Conservation (phyloP, 1,140 invertebrate species). For the Eriosoma lanigerum region DNA sequence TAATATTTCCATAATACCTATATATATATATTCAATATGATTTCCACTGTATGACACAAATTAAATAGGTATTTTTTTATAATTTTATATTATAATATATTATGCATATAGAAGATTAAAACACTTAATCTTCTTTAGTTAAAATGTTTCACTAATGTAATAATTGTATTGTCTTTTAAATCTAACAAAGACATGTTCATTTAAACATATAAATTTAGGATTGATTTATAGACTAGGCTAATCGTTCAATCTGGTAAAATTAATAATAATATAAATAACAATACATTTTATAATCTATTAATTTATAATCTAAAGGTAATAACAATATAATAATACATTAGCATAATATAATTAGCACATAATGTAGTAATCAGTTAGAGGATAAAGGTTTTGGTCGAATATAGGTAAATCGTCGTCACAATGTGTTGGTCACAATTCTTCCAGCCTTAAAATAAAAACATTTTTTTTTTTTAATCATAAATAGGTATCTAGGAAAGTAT, state of each 20-base stretch:
- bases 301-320: conserved; percentile 45
- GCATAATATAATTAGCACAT: conserved; percentile 18
- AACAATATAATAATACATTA: conserved; percentile 45
- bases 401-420: conserved; percentile 31
- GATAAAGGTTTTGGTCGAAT: conserved; percentile 31
- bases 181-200: background rate
- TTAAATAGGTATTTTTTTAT: background rate
- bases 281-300: conserved; percentile 38
- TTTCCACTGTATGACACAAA: too few species aligned
- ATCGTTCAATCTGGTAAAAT: background rate
- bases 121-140: background rate
- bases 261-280: conserved; percentile 22
- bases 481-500: background rate
- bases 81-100: too few species aligned
- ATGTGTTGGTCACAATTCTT: background rate
- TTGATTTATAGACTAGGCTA: background rate
- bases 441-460: background rate
- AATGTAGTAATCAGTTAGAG: conserved; percentile 23
- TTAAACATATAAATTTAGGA: background rate
- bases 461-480: background rate
- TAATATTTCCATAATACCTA: background rate
- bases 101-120: background rate
- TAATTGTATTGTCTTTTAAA: background rate
- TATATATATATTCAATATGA: too few species aligned
- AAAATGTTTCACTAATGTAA: background rate